A percentile compares a stretch with the other conserved stretches of the same genome.
Evolutionary conservation across 1,140 invertebrate genomes (phyloP).

Genomic region (Branchinecta lynchi): DNA sequence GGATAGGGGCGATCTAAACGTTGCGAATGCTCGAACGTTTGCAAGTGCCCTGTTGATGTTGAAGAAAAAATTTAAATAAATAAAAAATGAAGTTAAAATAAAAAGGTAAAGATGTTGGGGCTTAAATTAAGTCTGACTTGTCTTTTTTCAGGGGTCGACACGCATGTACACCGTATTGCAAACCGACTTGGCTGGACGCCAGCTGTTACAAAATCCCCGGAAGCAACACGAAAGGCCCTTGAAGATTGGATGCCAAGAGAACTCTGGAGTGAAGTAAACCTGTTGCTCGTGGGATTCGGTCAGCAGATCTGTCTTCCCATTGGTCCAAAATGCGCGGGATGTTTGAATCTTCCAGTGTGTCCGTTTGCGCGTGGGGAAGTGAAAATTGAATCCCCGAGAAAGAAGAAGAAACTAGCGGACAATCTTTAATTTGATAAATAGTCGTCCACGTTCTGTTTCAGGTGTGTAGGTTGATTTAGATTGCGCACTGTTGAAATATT

Average conservation of each 20-base stretch:
- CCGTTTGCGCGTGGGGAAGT: conserved; percentile 40
- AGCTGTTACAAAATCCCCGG: conserved; percentile 57
- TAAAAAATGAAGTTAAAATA: too few species aligned
- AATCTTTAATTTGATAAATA: too few species aligned
- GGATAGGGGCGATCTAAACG: too few species aligned
- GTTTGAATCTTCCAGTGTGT: conserved; percentile 68
- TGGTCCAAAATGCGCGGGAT: conserved; percentile 60
- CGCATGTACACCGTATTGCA: conserved; percentile 88
- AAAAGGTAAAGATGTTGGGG: too few species aligned
- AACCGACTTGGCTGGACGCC: conserved; percentile 74
- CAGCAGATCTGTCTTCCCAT: conserved; percentile 74
- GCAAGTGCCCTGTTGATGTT: too few species aligned
- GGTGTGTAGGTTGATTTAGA: too few species aligned
- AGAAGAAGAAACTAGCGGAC: background rate
- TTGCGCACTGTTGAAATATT: too few species aligned
- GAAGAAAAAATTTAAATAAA: too few species aligned
- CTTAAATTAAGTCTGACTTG: background rate
- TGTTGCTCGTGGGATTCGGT: conserved; percentile 87
- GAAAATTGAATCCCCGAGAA: conserved; percentile 12
- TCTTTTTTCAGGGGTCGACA: conserved; percentile 59
- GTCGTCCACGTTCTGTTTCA: too few species aligned
- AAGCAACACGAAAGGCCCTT: conserved; percentile 65
- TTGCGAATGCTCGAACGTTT: too few species aligned
- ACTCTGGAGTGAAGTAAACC: conserved; percentile 78
- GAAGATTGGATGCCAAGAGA: conserved; percentile 74